Evolutionary conservation across 2,113 vertebrate genomes (phyloP).

Genomic region (Leptodactylus fuscus): DNA sequence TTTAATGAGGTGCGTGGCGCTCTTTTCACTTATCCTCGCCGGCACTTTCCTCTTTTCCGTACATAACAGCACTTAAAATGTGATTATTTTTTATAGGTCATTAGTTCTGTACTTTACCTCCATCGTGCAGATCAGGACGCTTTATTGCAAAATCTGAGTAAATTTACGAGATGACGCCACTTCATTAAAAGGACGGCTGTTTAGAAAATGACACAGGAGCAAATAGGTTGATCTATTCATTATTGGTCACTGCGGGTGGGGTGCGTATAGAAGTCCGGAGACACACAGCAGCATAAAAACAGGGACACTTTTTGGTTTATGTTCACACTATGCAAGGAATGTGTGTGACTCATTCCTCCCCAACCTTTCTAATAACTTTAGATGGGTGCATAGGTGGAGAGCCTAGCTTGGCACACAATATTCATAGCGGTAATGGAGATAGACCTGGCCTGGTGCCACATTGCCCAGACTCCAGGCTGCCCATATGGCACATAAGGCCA

Average conservation of each 20-base stretch:
- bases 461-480: neutral
- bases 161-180: neutral
- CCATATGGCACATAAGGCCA: neutral
- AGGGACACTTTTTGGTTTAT: no score
- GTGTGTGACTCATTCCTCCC: neutral
- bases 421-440: no score
- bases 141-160: neutral
- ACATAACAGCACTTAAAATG: conserved; percentile 36
- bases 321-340: no score
- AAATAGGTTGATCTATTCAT: neutral
- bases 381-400: no score
- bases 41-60: neutral
- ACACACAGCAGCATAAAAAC: neutral
- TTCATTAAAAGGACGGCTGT: conserved; percentile 9
- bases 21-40: neutral
- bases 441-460: neutral
- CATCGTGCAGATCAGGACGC: neutral
- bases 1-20: conserved; percentile 7
- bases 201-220: neutral
- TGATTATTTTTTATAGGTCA: conserved; percentile 43
- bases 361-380: no score
- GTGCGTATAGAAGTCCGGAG: neutral
- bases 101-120: conserved; percentile 45
- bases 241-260: neutral
- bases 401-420: no score